Conservation (phyloP, 2,888 invertebrate species). For the Ctena decussata region DNA sequence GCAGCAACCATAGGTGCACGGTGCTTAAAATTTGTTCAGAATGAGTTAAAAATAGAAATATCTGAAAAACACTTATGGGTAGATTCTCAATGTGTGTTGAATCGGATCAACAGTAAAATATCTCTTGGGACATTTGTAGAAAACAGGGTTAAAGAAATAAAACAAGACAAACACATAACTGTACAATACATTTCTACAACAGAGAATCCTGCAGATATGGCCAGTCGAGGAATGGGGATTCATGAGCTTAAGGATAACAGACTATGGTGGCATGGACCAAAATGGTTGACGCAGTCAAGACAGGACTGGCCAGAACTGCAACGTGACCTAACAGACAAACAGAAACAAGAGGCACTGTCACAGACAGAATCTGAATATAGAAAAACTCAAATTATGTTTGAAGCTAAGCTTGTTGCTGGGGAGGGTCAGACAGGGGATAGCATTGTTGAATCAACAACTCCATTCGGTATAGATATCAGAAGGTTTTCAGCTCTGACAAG, state of each 20-base stretch:
- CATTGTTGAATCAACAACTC: not conserved
- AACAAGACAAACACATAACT: not conserved
- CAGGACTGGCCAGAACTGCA: not conserved
- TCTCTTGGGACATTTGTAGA: not conserved
- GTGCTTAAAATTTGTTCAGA: not conserved
- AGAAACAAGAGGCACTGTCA: not conserved
- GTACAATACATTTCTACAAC: not conserved
- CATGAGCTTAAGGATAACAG: not conserved
- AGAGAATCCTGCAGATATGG: not conserved
- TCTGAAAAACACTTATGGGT: not conserved
- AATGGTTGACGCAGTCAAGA: no score
- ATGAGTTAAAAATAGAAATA: not conserved
- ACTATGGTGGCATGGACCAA: no score
- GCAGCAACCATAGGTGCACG: not conserved
- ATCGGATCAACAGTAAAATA: not conserved
- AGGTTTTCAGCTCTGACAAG: not conserved
- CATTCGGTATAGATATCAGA: not conserved
- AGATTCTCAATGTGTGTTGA: not conserved
- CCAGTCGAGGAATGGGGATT: not conserved
- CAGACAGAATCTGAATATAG: not conserved
- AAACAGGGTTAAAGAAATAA: not conserved
- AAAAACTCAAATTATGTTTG: not conserved
- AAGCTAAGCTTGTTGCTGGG: not conserved
- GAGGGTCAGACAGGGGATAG: not conserved
- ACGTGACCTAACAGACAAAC: not conserved